Conservation (phyloP, 2,113 vertebrate genomes). For the Nasalis larvatus region DNA sequence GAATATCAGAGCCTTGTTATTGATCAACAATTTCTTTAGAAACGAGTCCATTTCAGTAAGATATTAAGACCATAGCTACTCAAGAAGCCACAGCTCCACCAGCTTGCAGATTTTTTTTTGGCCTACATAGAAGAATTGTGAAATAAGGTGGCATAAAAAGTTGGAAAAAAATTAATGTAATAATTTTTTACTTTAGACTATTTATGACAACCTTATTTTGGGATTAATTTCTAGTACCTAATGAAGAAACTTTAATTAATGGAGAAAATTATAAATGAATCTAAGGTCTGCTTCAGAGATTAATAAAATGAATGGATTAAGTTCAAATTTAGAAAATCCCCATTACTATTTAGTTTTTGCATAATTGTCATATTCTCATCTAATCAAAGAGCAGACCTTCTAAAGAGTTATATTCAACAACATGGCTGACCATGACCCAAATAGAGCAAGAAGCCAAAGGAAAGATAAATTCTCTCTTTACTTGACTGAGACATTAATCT, state of each 20-base stretch:
- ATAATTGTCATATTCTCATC: neutral
- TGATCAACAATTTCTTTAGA: neutral
- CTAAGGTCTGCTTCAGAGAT: neutral
- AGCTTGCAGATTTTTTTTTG: neutral
- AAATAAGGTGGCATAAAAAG: neutral
- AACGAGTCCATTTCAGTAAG: neutral
- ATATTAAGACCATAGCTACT: neutral
- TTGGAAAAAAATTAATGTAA: neutral
- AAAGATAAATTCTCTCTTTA: neutral
- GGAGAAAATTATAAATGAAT: neutral
- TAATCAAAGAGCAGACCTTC: neutral
- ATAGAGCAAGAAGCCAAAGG: neutral
- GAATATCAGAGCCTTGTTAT: neutral
- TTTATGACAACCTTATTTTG: neutral
- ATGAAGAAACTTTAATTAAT: neutral
- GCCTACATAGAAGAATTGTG: neutral
- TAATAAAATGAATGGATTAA: neutral
- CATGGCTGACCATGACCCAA: neutral
- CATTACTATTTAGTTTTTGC: neutral
- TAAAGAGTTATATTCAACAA: neutral
- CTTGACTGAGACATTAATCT: neutral
- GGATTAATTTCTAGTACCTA: neutral
- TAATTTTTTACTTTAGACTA: neutral
- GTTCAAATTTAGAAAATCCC: neutral
- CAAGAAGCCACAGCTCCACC: neutral